Base-by-base conservation (phyloP, 1,140 invertebrate genomes). In the Drosophila guanche region DNA sequence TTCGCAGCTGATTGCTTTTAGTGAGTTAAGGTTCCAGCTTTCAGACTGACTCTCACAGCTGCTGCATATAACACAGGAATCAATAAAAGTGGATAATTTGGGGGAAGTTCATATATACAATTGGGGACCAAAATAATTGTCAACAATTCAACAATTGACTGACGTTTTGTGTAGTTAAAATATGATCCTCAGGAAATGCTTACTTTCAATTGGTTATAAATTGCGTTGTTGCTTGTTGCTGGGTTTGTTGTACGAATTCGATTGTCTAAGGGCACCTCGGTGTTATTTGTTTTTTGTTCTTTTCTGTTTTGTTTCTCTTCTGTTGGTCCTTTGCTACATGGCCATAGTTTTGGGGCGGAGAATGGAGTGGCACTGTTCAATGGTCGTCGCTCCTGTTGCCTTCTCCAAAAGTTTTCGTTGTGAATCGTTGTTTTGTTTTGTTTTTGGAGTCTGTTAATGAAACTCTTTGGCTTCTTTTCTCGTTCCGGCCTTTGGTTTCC, bases 231-330 rank as follows among this genome's bases (percentile, higher is more conserved):
- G 33, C 33, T 46, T 51, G 55, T 47, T 61, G 63, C 43, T 54
- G 12, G 33, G 33, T 37, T 50, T 65, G 41, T 76, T 63, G 58
- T 78, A 47, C 42, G 42, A 53, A 52, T 79, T 37, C 58, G 76
- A 79, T 79, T 79, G 69, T 79, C 70, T 79, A 79, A 79, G 76
- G 76, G 76, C 76, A 79, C 76, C 76, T 63, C 41, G 78, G 65
- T 80, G 59, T 78, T 68, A 62, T 20, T 61, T 51, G 33, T 59
- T 50, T 25, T 37, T 60, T 61, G 43, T 43, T 57, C 47, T 63
- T 73, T 23, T 48, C 47, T 68, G 41, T 43, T 40, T 73, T 50
- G 42, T 58, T 55, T 41, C 27, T 57, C 29, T 33, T 51, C 6
- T 47, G 22, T 5, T 23, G 33, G 42, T 53, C 5, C 48, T 67